Percentiles rank a stretch among this genome's conserved stretches.
These are phyloP conservation scores for Chunga burmeisteri DNA, from an alignment of 2,113 vertebrate species.

Conservation along the genomic window DNA sequence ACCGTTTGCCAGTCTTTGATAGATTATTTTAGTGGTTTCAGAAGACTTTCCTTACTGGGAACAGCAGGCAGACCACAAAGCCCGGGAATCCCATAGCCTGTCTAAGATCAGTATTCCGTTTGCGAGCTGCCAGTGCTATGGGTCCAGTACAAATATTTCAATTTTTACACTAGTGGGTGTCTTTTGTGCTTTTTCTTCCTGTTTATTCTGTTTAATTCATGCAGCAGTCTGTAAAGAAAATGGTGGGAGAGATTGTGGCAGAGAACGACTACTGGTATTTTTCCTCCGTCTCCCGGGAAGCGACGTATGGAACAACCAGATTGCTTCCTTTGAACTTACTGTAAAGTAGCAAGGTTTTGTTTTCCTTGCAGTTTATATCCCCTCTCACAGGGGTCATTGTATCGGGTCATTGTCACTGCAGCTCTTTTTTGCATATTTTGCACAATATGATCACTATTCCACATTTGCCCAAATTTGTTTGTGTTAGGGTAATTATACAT, in stretches of 20 bases:
- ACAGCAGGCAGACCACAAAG: background rate
- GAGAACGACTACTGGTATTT: fast-evolving
- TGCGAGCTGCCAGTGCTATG: background rate
- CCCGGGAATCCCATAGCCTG: background rate
- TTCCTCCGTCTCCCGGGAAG: background rate
- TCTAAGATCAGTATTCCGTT: fast-evolving
- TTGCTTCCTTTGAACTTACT: background rate
- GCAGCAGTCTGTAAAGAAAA: fast-evolving
- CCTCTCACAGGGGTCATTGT: background rate
- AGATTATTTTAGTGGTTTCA: background rate
- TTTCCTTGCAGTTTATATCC: background rate
- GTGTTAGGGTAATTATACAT: background rate
- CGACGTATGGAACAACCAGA: fast-evolving
- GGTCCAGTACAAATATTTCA: background rate
- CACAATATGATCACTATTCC: fast-evolving
- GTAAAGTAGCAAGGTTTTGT: background rate
- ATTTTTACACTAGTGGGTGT: fast-evolving
- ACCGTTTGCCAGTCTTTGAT: background rate
- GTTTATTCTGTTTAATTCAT: background rate
- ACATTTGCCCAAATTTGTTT: background rate
- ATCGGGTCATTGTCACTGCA: background rate
- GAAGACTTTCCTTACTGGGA: background rate
- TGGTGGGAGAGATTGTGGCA: fast-evolving
- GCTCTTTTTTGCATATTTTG: background rate
- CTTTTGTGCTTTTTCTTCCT: background rate